Percentiles rank a stretch among this genome's conserved stretches.
Evolutionary conservation across 1,140 invertebrate species (phyloP).

Genomic region (Aphaenogaster ashmeadi): DNA sequence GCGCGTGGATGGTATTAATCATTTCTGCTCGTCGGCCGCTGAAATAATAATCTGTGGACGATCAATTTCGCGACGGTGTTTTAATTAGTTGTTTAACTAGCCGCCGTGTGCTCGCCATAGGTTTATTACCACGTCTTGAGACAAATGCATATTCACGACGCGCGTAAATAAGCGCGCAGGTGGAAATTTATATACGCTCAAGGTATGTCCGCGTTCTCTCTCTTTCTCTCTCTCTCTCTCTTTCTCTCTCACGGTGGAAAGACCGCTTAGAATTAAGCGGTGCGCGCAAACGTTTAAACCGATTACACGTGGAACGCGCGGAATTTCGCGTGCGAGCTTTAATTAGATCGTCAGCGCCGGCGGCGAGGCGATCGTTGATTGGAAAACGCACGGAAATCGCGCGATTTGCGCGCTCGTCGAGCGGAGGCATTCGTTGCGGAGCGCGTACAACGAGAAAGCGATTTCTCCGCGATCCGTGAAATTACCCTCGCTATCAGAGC

Average conservation of each 20-base stretch:
- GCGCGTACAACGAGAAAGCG: neutral
- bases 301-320: conserved; percentile 69
- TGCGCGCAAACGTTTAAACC: conserved; percentile 70
- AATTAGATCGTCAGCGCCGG: conserved; percentile 72
- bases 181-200: conserved; percentile 57
- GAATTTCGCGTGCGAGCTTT: conserved; percentile 69
- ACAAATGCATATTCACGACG: conserved; percentile 69
- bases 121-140: conserved; percentile 53
- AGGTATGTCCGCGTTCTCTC: neutral
- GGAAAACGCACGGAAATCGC: conserved; percentile 50
- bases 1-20: conserved; percentile 21
- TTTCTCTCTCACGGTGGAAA: neutral
- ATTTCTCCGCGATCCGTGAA: conserved; percentile 39
- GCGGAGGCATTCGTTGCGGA: neutral
- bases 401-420: conserved; percentile 61
- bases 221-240: neutral
- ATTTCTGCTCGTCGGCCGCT: conserved; percentile 16
- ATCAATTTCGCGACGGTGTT: conserved; percentile 26
- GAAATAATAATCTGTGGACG: conserved; percentile 44
- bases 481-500: conserved; percentile 6
- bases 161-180: conserved; percentile 58
- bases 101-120: neutral
- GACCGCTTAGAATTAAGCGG: conserved; percentile 68
- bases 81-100: conserved; percentile 50
- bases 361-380: conserved; percentile 42